Base-by-base conservation (phyloP, 1,140 invertebrate species). In the Temnothorax longispinosus region DNA sequence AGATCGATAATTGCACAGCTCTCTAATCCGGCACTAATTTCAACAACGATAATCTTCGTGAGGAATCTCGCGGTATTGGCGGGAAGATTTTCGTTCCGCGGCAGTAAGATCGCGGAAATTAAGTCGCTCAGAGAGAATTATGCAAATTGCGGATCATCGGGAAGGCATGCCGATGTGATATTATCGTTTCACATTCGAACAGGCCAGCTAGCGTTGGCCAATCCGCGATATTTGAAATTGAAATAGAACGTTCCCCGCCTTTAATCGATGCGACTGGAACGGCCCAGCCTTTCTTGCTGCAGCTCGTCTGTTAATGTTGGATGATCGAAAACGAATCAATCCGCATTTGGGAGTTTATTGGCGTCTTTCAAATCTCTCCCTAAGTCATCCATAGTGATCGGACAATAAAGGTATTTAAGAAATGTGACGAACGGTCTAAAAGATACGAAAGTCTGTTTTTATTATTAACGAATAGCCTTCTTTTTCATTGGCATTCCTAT, bases 171-270 rank as follows among this genome's bases (percentile, higher is more conserved):
- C 74, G 84, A 87, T 82, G 44, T 41, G 80, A 69, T 81, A 90
- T 90, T 88, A 87, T 90, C 89, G 86, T 90, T 90, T 85, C 74
- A 75, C 64, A 78, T 72, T 87, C 67, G 56, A 72, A 87, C 75
- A 56, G 65, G 27, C 87, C 11, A 60, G 58, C 74, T 27, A 38
- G n/a, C 21, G 38, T 52, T 58, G 15, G 27, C 21, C 21, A 21
- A 85, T 81, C 75, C 62, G 44, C 41, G 44, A 67, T 90, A 87
- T 90, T 90, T 90, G 75, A 90, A 90, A 90, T 90, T 90, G 86
- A 90, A 90, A 90, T 89, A 80, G 88, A 90, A 88, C 21, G 50
- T 85, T 41, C 52, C 27, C 52, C 27, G 56, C 32, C 41, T 89
- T 90, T 90, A 90, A 90, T 90, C 84, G 84, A 81, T 75, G 74